Conservation (phyloP, 1,140 invertebrate species). For the Melanaphis sacchari region DNA sequence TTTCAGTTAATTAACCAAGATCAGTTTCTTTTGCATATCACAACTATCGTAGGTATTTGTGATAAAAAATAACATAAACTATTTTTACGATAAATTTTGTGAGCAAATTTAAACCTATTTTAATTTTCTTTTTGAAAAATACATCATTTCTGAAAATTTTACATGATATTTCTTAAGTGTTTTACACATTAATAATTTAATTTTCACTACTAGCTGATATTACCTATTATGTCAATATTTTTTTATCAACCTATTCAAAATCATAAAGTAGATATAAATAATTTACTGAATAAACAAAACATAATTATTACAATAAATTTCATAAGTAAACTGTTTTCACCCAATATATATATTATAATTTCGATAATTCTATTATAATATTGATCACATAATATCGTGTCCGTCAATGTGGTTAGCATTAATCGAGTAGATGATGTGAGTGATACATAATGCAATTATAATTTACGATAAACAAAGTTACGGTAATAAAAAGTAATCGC, state of each 20-base stretch:
- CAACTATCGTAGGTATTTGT: background rate
- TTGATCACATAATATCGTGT: background rate
- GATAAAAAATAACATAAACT: background rate
- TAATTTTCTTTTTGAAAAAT: too few relatives aligned
- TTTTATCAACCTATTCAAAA: background rate
- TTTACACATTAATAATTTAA: too few relatives aligned
- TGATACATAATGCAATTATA: too few relatives aligned
- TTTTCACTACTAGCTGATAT: too few relatives aligned
- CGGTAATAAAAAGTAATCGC: too few relatives aligned
- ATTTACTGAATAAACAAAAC: background rate
- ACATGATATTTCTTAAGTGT: too few relatives aligned
- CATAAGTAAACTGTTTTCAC: too few relatives aligned
- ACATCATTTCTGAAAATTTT: too few relatives aligned
- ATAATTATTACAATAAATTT: background rate
- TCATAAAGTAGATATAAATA: background rate
- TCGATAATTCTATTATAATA: background rate
- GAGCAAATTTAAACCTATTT: too few relatives aligned
- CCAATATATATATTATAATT: too few relatives aligned
- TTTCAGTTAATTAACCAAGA: background rate
- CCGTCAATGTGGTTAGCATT: background rate
- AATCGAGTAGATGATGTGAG: background rate
- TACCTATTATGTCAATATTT: background rate
- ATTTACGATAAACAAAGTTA: too few relatives aligned
- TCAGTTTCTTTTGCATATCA: background rate
- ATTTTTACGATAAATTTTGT: background rate